Evolutionary conservation across 2,888 invertebrate genomes (phyloP).

Genomic region (Steinernema hermaphroditum): DNA sequence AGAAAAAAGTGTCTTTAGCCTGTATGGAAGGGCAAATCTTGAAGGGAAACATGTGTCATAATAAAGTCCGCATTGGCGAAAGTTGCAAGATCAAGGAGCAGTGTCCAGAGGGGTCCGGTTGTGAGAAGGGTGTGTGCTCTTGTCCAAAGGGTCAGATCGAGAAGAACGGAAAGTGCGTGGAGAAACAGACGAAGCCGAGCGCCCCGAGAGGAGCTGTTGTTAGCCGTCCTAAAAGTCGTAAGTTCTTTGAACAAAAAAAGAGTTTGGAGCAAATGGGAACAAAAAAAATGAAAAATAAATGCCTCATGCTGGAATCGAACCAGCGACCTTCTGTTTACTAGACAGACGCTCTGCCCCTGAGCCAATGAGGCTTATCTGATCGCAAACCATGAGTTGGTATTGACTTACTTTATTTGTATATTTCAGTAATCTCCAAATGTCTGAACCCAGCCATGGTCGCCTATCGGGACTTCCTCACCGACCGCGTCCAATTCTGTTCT

Average conservation of each 20-base stretch:
- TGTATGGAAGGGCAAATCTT: not conserved
- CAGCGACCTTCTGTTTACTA: constrained; percentile 64
- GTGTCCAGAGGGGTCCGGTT: constrained; percentile 37
- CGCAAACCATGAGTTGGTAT: too few species aligned
- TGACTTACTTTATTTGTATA: too few species aligned
- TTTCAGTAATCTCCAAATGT: constrained; percentile 39
- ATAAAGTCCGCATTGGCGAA: constrained; percentile 26
- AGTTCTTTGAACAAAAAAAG: too few species aligned
- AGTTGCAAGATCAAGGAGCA: constrained; percentile 26
- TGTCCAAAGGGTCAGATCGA: constrained; percentile 49
- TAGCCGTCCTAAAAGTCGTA: not conserved
- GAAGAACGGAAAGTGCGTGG: constrained; percentile 45
- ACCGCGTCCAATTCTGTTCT: constrained; percentile 45
- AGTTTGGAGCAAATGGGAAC: too few species aligned
- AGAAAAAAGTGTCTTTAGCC: not conserved
- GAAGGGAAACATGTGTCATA: constrained; percentile 28
- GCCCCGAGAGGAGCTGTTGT: constrained; percentile 26
- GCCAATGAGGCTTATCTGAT: constrained; percentile 48
- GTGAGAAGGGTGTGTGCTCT: constrained; percentile 46
- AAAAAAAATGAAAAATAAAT: too few species aligned
- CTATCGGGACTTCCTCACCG: constrained; percentile 43
- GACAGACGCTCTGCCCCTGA: constrained; percentile 64
- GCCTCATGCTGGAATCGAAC: constrained; percentile 61
- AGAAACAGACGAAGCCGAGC: constrained; percentile 11
- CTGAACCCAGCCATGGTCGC: constrained; percentile 46